Percentiles rank a stretch among this genome's conserved stretches.
Evolutionary conservation across 2,888 invertebrate species (phyloP).

Genomic region (Cyclophora albipunctata): DNA sequence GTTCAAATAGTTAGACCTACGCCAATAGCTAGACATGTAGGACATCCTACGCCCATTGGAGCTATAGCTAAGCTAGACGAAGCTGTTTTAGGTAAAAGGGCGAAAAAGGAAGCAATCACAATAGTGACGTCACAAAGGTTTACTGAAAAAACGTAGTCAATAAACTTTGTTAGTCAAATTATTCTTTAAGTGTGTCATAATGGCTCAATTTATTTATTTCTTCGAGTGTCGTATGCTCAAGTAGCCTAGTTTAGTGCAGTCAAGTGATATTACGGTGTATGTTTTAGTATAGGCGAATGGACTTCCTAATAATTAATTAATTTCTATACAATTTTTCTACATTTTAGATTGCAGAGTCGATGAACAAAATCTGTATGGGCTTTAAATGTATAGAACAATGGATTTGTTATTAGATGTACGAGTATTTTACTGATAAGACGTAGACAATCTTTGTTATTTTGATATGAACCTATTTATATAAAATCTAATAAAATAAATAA

Average conservation of each 20-base stretch:
- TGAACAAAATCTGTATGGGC: too few relatives aligned
- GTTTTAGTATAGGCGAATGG: slow-evolving; percentile 54
- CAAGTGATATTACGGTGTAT: slow-evolving; percentile 76
- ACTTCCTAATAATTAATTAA: slow-evolving; percentile 39
- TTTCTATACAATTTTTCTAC: too few relatives aligned
- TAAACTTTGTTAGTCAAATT: slow-evolving; percentile 51
- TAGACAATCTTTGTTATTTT: too few relatives aligned
- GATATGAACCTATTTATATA: too few relatives aligned
- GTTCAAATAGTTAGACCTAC: slow-evolving; percentile 60
- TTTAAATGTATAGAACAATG: too few relatives aligned
- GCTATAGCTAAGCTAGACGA: slow-evolving; percentile 56
- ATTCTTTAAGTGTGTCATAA: slow-evolving; percentile 52
- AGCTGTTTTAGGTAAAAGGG: slow-evolving; percentile 53
- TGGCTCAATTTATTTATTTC: slow-evolving; percentile 21
- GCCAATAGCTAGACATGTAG: slow-evolving; percentile 41
- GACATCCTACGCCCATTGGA: slow-evolving; percentile 45
- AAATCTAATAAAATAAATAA: too few relatives aligned
- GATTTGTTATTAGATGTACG: too few relatives aligned
- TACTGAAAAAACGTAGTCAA: slow-evolving; percentile 44
- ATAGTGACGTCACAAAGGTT: slow-evolving; percentile 35
- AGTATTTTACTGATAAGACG: too few relatives aligned
- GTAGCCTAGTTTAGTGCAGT: slow-evolving; percentile 53
- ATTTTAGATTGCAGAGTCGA: too few relatives aligned
- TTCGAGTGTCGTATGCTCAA: slow-evolving; percentile 46
- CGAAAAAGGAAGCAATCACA: slow-evolving; percentile 41